phyloP scores from a whole-genome alignment of 2,797 vertebrate species.

The Sebastes taczanowskii region DNA sequence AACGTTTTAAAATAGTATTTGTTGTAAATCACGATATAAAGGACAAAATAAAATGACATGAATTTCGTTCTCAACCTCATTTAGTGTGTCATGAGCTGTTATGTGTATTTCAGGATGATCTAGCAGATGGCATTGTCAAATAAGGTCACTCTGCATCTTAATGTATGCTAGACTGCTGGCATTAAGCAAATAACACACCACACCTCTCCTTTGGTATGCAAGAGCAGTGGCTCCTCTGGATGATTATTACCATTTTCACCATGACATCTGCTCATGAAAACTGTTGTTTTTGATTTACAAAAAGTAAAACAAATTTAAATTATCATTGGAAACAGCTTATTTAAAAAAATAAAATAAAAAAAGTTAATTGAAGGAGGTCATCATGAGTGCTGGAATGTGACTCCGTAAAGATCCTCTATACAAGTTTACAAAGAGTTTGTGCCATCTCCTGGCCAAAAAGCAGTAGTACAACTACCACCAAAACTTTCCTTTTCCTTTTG shows the following conservation, averaged over 20 bases:
- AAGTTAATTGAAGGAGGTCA: not conserved
- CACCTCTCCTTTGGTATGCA: not conserved
- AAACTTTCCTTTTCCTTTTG: not conserved
- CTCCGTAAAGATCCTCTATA: not conserved
- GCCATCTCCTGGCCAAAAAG: slow-evolving; percentile 48
- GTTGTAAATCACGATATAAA: no score
- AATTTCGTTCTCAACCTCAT: no score
- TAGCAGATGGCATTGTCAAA: not conserved
- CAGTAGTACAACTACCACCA: not conserved
- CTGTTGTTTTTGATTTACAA: not conserved
- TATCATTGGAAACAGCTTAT: not conserved
- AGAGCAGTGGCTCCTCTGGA: not conserved
- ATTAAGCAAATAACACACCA: not conserved
- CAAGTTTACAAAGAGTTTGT: not conserved
- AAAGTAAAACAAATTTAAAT: not conserved
- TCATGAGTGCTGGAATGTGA: not conserved
- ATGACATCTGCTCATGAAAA: not conserved
- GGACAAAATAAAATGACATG: no score
- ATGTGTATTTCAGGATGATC: not conserved
- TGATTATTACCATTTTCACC: not conserved
- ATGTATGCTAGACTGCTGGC: not conserved
- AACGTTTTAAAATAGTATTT: no score
- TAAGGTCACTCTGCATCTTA: not conserved
- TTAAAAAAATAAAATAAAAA: not conserved
- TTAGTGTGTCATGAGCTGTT: not conserved